Evolutionary conservation across 2,888 invertebrate genomes (phyloP).

Genomic region (Dendrolimus houi): DNA sequence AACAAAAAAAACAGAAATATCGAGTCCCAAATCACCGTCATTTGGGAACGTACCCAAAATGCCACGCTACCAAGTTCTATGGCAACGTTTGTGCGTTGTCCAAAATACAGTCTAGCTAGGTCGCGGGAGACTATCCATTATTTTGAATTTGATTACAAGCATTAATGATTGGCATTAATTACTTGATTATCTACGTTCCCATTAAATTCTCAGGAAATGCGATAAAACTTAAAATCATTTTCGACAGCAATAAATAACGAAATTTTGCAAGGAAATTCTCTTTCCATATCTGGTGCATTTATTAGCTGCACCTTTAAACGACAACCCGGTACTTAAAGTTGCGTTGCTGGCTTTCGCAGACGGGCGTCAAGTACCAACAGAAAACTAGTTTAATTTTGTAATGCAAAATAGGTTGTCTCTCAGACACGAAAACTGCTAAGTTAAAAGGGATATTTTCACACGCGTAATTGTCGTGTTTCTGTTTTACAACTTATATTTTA

Average conservation of each 20-base stretch:
- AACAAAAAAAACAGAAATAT: too few species aligned
- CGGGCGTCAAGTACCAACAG: neutral
- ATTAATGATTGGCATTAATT: too few species aligned
- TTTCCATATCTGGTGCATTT: constrained; percentile 1
- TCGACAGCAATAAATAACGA: neutral
- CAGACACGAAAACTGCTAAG: neutral
- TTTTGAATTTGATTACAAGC: too few species aligned
- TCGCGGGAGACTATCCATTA: too few species aligned
- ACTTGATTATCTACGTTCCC: too few species aligned
- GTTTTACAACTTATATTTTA: neutral
- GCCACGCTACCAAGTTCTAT: too few species aligned
- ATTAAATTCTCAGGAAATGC: too few species aligned
- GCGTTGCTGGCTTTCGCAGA: neutral
- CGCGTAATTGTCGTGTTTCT: neutral
- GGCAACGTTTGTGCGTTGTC: too few species aligned
- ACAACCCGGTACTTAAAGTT: neutral
- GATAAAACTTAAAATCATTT: too few species aligned
- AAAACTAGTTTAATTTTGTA: neutral
- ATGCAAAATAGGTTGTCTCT: neutral
- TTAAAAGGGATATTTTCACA: neutral
- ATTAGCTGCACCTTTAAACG: neutral
- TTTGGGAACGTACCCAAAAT: too few species aligned
- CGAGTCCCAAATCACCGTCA: too few species aligned
- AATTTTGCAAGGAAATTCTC: neutral
- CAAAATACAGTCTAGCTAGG: too few species aligned